Percentiles rank a stretch among this genome's conserved stretches.
These are phyloP conservation scores for Ornithoptera alexandrae DNA, from an alignment of 2,888 invertebrate genomes.

Conservation along the genomic window DNA sequence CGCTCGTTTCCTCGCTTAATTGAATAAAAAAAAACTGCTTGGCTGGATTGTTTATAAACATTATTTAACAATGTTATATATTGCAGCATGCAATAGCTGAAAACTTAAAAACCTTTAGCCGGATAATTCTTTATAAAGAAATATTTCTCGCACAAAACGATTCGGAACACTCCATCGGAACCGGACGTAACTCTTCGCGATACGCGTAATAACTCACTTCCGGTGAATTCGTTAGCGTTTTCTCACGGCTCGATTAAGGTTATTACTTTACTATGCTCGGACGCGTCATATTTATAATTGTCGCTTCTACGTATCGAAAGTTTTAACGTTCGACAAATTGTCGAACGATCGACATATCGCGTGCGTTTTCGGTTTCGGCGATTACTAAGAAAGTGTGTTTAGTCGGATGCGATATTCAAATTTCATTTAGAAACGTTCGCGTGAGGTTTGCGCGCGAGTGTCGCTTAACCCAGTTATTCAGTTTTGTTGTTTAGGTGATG, in stretches of 20 bases:
- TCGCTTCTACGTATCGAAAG: constrained; percentile 21
- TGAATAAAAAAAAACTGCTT: too few species aligned
- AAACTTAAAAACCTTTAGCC: too few species aligned
- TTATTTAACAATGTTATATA: too few species aligned
- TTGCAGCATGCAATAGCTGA: not conserved
- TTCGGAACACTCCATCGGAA: constrained; percentile 5
- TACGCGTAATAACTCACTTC: constrained; percentile 22
- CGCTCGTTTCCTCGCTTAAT: too few species aligned
- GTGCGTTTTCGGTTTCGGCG: constrained; percentile 12
- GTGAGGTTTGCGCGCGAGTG: constrained; percentile 2
- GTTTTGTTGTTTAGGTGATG: not conserved
- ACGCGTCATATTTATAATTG: constrained; percentile 21
- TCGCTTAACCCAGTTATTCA: not conserved
- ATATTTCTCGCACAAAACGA: constrained; percentile 5
- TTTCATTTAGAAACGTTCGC: constrained; percentile 12
- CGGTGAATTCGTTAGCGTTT: constrained; percentile 22
- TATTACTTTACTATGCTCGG: constrained; percentile 14
- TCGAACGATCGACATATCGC: constrained; percentile 25
- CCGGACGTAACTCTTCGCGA: constrained; percentile 15
- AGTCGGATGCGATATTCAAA: constrained; percentile 12
- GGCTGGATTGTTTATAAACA: too few species aligned
- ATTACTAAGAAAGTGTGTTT: constrained; percentile 23
- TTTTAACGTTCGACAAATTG: constrained; percentile 25
- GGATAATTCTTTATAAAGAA: constrained; percentile 2
- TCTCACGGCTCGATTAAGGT: constrained; percentile 27